phyloP scores from a whole-genome alignment of 2,888 invertebrate genomes.

The Mythimna impura region DNA sequence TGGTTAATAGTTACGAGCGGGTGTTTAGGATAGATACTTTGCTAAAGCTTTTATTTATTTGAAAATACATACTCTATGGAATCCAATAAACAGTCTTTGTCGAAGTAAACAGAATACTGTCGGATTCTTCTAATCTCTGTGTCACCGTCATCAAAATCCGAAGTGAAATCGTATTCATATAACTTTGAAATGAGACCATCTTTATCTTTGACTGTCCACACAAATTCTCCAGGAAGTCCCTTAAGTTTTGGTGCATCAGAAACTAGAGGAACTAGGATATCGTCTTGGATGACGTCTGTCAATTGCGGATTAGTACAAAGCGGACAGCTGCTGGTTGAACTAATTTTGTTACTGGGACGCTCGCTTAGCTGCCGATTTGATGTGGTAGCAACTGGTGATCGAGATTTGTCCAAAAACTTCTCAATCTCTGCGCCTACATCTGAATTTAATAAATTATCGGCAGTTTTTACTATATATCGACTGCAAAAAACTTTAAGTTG shows the following conservation, averaged over 20 bases:
- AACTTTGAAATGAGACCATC: conserved; percentile 84
- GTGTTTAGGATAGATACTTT: background rate
- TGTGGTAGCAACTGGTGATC: conserved; percentile 15
- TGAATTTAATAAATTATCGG: conserved; percentile 76
- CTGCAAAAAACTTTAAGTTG: conserved; percentile 81
- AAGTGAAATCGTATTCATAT: conserved; percentile 81
- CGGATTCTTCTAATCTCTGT: conserved; percentile 79
- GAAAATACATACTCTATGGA: conserved; percentile 68
- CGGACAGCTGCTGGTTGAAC: conserved; percentile 51
- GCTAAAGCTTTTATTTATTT: background rate
- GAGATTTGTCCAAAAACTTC: conserved; percentile 73
- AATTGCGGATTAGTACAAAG: conserved; percentile 47
- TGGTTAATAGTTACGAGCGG: background rate
- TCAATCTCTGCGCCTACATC: conserved; percentile 79
- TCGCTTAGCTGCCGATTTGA: conserved; percentile 47
- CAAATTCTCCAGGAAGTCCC: conserved; percentile 82
- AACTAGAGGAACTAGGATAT: conserved; percentile 64
- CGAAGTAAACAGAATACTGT: conserved; percentile 85
- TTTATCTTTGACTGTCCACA: conserved; percentile 86
- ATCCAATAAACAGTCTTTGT: conserved; percentile 84
- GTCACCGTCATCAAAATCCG: conserved; percentile 79
- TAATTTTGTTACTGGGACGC: conserved; percentile 24
- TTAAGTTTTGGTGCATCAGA: conserved; percentile 77
- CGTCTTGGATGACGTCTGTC: conserved; percentile 67
- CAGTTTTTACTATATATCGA: conserved; percentile 79